Evolutionary conservation across 2,113 vertebrate genomes (phyloP), one percentile per base, ranked within the genome.

Genomic region (Chelonoidis abingdonii): DNA sequence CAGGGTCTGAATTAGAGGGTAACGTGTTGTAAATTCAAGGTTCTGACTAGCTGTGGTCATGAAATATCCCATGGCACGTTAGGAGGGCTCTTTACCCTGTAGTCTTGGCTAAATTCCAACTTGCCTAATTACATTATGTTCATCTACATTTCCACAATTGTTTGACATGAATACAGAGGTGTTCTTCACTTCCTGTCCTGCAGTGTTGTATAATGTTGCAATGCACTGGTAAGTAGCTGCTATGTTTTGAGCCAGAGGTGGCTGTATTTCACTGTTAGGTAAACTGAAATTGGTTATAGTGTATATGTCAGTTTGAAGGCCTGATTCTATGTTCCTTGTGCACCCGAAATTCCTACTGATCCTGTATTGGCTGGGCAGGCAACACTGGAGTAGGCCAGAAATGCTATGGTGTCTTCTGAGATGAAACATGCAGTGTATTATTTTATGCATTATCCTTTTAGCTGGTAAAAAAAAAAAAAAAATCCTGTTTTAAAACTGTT

Each of bases 61-160:
- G 59, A 87, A 89, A 84, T 72, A 81, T 25, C 50, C 62, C 89
- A 85, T 82, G 50, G 76, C 56, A 72, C 47, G 56, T 75, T 91
- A 75, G 65, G 17, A 69, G 65, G 83, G 54, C 3, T 47, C 52
- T 13, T 84, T 89, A 50, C 83, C 69, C 49, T 5, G 1, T 50
- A 72, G 14, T 27, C 31, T 56, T 89, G 91, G 80, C 80, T 22
- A 22, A 24, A 65, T 75, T 87, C 84, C 93, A 89, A 0, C 75
- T 52, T 87, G 89, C 50, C 54, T 85, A 9, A 83, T 89, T 41
- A 4, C 54, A 22, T 72, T 91, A 22, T 89, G 62, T 79, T 87
- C 13, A 31, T 92, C 65, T 41, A n/a, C 0, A 0, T 79, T 82
- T 83, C 86, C 91, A 17, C 44, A 27, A 0, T 72, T 41, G 1